Conservation (phyloP, 2,888 invertebrate genomes). For the Sylvicola cinctus region DNA sequence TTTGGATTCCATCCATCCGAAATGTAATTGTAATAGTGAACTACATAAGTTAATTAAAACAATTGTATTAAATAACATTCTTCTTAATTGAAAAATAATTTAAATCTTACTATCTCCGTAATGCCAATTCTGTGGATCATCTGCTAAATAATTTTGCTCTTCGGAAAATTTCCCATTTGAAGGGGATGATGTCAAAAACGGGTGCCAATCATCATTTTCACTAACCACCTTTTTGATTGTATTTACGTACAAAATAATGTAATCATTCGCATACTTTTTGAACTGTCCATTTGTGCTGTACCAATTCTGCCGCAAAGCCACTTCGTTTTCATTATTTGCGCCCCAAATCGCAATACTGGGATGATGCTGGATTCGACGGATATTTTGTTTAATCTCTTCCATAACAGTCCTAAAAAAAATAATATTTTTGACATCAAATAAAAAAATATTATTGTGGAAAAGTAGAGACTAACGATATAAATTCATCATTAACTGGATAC, state of each 20-base stretch:
- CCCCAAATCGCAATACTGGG: conserved; percentile 77
- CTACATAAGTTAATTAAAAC: conserved; percentile 22
- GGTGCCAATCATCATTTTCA: conserved; percentile 36
- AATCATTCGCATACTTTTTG: conserved; percentile 46
- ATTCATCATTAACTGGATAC: conserved; percentile 61
- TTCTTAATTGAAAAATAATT: neutral
- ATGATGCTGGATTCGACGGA: conserved; percentile 63
- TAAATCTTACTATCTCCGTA: conserved; percentile 64
- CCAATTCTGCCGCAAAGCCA: conserved; percentile 68
- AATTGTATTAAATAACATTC: conserved; percentile 1
- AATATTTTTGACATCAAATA: neutral
- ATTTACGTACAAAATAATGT: conserved; percentile 61
- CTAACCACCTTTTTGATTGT: conserved; percentile 46
- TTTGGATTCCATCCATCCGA: conserved; percentile 60
- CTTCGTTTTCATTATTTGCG: conserved; percentile 96
- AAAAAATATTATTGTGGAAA: conserved; percentile 1
- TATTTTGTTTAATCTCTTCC: conserved; percentile 61
- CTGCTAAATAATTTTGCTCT: conserved; percentile 53
- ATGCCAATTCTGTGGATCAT: conserved; percentile 51
- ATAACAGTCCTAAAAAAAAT: conserved; percentile 35
- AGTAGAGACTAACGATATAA: conserved; percentile 32
- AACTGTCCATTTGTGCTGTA: conserved; percentile 33
- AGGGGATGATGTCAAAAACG: conserved; percentile 76
- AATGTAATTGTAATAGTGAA: conserved; percentile 78
- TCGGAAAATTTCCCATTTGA: conserved; percentile 61